These are phyloP conservation scores for Alosa sapidissima DNA, from an alignment of 2,797 vertebrate species.

Conservation along the genomic window DNA sequence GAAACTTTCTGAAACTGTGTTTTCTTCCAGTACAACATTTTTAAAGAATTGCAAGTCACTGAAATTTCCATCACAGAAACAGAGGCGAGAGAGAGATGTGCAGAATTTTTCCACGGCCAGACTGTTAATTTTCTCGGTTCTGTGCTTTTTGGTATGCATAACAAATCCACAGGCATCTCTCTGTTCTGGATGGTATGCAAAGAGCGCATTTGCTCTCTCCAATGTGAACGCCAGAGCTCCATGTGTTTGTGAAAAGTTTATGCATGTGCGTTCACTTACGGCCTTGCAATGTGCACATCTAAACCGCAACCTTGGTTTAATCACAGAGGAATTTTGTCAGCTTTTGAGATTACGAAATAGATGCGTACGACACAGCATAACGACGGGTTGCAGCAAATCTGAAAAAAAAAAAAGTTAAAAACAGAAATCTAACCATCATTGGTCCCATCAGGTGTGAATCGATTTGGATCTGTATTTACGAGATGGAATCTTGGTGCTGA, in stretches of 20 bases:
- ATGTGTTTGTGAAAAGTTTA: constrained; percentile 20
- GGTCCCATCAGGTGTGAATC: background rate
- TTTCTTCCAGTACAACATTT: background rate
- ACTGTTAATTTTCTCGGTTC: constrained; percentile 8
- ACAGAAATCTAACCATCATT: background rate
- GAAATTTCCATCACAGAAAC: constrained; percentile 35
- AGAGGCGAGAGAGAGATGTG: background rate
- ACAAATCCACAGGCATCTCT: constrained; percentile 33
- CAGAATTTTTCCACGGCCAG: background rate
- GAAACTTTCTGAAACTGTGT: background rate
- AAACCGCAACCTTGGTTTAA: background rate
- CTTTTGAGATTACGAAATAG: background rate
- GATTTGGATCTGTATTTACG: background rate
- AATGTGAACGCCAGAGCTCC: constrained; percentile 13
- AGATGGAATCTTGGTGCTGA: constrained; percentile 11
- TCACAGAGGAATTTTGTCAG: background rate
- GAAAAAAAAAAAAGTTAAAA: background rate
- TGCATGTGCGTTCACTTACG: constrained; percentile 25
- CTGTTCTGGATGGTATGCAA: constrained; percentile 42
- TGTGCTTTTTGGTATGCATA: constrained; percentile 34
- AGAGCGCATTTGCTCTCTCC: constrained; percentile 29
- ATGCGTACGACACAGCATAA: background rate
- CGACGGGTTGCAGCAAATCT: no score
- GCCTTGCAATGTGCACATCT: background rate
- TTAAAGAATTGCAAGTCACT: background rate